Evolutionary conservation across 2,797 vertebrate genomes (phyloP), one percentile per base, ranked within the genome.

Genomic region (Chelon labrosus): DNA sequence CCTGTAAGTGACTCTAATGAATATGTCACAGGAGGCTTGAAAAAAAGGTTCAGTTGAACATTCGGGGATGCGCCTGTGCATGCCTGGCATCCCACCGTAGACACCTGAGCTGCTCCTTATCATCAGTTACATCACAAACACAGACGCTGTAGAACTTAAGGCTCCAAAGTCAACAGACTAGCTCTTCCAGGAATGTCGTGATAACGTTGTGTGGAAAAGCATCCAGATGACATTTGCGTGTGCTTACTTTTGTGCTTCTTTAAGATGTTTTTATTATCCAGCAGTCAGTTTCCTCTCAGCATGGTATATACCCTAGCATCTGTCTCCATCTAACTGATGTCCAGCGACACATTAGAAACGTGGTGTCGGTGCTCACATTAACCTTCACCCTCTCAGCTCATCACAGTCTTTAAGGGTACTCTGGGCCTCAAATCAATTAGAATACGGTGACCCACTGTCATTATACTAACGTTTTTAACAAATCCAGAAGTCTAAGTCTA

Each of bases 91-190:
- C 72, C 64, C n/a, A 56, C 55, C 9, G 3, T 73, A 75, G 74
- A 87, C 84, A 89, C 75, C 73, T 81, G 63, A 77, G 72, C 82
- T 71, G 50, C 42, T 75, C 14, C 65, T 77, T 87, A 83, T 90
- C 63, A 69, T 39, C 60, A 47, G 50, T 37, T 77, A 64, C 84
- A 84, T 92, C 82, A 62, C 75, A 85, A 79, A 80, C 75, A 77
- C 10, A 0, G 59, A 82, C 63, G 65, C 62, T 72, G 38, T 17
- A 55, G 27, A 68, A 74, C 60, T 61, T 52, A 56, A 10, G 61
- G 64, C 57, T 70, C 71, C 51, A 71, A 65, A 68, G 71, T 82
- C 77, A 85, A 73, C 73, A 75, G 17, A 64, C 38, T 4, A n/a
- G 22, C 55, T 49, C 70, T 79, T 83, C 55, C 62, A 82, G 83